Conservation (phyloP, 2,113 vertebrate genomes). For the Anser cygnoides region DNA sequence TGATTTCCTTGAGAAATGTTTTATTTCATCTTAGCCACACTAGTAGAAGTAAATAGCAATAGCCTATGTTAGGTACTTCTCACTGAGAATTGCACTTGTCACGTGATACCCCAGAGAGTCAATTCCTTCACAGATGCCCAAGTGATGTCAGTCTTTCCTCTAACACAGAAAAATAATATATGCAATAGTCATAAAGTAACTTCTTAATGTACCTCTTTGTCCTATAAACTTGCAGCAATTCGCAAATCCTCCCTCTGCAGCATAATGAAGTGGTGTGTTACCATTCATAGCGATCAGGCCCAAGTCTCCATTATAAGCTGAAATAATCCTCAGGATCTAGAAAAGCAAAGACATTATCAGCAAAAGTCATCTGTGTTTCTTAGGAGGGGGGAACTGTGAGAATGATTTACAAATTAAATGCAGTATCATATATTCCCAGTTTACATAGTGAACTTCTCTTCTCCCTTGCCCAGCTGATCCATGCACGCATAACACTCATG, state of each 20-base stretch:
- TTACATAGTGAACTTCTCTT: not conserved
- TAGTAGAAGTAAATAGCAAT: not conserved
- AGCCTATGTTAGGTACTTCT: not conserved
- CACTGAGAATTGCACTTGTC: not conserved
- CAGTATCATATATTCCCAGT: not conserved
- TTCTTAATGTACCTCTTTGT: slow-evolving; percentile 87
- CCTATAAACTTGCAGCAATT: slow-evolving; percentile 92
- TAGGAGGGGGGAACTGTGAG: not conserved
- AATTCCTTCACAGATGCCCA: not conserved
- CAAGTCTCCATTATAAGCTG: slow-evolving; percentile 85
- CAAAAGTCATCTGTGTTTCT: not conserved
- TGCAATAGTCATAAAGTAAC: not conserved
- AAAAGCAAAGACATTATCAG: slow-evolving; percentile 16
- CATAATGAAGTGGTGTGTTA: slow-evolving; percentile 89
- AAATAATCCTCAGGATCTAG: slow-evolving; percentile 80
- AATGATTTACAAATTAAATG: not conserved
- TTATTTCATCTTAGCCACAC: not conserved
- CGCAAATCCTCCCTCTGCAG: slow-evolving; percentile 83
- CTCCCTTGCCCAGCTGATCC: not conserved
- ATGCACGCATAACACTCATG: not conserved
- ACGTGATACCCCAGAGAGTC: not conserved
- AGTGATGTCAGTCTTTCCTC: not conserved
- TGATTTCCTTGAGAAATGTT: not conserved
- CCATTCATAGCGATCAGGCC: slow-evolving; percentile 80
- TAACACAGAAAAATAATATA: not conserved